These are phyloP conservation scores for Entomyzon cyanotis DNA, from an alignment of 2,113 vertebrate genomes.

Conservation along the genomic window DNA sequence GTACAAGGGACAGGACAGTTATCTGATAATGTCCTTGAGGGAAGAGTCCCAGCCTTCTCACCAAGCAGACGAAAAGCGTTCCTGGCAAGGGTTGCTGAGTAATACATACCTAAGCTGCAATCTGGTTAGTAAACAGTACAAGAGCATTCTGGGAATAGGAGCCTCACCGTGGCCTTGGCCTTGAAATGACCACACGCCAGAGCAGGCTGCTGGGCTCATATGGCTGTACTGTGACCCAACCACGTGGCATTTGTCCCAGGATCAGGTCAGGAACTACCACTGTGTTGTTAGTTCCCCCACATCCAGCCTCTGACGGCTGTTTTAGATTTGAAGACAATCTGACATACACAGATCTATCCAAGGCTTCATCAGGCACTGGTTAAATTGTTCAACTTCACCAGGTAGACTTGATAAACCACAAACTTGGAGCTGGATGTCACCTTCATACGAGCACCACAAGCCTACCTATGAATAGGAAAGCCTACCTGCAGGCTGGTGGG, in stretches of 20 bases:
- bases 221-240: rapidly evolving
- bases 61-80: not conserved
- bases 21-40: not conserved
- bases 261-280: not conserved
- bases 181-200: not conserved
- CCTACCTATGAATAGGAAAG: not conserved
- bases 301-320: rapidly evolving
- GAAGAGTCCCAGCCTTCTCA: not conserved
- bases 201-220: rapidly evolving
- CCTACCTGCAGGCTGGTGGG: rapidly evolving
- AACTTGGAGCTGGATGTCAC: not conserved
- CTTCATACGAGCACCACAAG: not conserved
- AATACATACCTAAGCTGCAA: not conserved
- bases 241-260: not conserved
- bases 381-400: not conserved
- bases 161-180: not conserved
- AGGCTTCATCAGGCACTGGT: not conserved
- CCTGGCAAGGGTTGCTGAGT: not conserved
- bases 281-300: too few relatives aligned
- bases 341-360: not conserved
- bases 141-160: not conserved
- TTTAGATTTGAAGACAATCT: not conserved
- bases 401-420: not conserved
- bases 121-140: not conserved
- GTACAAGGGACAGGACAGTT: rapidly evolving